These are phyloP conservation scores for Eulithis testata DNA, from an alignment of 2,888 invertebrate genomes.

Conservation along the genomic window DNA sequence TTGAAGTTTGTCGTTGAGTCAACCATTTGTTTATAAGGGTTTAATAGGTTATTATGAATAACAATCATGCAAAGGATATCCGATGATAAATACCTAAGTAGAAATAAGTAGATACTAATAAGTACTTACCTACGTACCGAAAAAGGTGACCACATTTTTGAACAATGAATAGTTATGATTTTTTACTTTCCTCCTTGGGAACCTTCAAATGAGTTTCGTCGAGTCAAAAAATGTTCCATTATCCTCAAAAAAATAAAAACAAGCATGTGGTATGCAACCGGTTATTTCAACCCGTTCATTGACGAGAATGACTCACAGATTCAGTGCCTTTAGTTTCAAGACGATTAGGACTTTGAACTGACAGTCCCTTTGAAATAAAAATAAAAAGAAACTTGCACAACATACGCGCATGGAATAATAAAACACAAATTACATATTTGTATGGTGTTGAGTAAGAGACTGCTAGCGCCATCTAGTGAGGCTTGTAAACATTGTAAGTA, in stretches of 20 bases:
- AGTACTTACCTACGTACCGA: background rate
- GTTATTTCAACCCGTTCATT: slow-evolving; percentile 36
- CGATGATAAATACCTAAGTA: background rate
- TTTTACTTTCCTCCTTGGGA: slow-evolving; percentile 9
- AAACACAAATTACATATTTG: background rate
- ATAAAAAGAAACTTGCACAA: background rate
- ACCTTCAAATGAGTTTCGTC: slow-evolving; percentile 12
- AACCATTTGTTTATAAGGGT: slow-evolving; percentile 22
- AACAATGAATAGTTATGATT: background rate
- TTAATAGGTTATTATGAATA: slow-evolving; percentile 1
- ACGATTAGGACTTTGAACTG: slow-evolving; percentile 30
- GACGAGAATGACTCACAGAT: slow-evolving; percentile 37
- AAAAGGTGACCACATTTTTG: background rate
- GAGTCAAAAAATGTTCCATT: slow-evolving; percentile 27
- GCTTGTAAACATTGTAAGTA: background rate
- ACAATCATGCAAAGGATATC: background rate
- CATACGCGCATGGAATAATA: background rate
- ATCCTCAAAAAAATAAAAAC: slow-evolving; percentile 28
- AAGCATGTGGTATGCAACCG: slow-evolving; percentile 31
- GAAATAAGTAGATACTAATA: background rate
- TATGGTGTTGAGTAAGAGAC: background rate
- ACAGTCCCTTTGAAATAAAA: slow-evolving; percentile 10
- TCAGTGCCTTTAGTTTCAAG: slow-evolving; percentile 25
- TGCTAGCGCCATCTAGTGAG: slow-evolving; percentile 7
- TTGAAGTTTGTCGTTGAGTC: slow-evolving; percentile 51